phyloP scores from a whole-genome alignment of 1,140 invertebrate genomes.

The Macrosteles quadrilineatus region DNA sequence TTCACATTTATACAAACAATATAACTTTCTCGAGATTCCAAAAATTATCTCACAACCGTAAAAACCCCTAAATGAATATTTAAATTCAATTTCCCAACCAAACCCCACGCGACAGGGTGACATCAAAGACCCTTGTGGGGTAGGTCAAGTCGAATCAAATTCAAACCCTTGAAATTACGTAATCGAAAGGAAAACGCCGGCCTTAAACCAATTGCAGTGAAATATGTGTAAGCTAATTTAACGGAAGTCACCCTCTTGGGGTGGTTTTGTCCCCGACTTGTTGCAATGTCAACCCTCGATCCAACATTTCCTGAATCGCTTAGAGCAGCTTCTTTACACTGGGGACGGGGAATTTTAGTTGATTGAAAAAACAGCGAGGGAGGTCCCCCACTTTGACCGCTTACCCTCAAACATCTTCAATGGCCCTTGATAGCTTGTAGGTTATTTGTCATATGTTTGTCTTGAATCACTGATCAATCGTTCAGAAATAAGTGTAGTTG shows the following conservation, averaged over 20 bases:
- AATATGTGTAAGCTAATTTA: constrained; percentile 16
- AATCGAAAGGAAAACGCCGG: constrained; percentile 9
- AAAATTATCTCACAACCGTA: no score
- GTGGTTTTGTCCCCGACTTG: neutral
- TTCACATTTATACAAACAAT: no score
- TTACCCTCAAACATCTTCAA: neutral
- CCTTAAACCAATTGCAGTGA: constrained; percentile 15
- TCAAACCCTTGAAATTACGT: neutral
- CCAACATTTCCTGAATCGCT: constrained; percentile 20
- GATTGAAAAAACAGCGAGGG: constrained; percentile 21
- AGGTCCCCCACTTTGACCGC: neutral
- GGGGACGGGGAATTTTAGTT: constrained; percentile 13
- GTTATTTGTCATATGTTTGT: neutral
- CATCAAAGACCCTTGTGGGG: neutral
- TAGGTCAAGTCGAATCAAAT: constrained; percentile 19
- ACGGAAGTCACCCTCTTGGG: neutral
- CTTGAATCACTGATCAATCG: no score
- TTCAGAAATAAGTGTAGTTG: no score
- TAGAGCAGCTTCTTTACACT: constrained; percentile 5
- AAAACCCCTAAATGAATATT: no score
- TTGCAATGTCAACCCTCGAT: constrained; percentile 1
- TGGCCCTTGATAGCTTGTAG: neutral
- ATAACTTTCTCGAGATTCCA: no score
- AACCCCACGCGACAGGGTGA: neutral
- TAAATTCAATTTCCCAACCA: no score